Evolutionary conservation across 2,888 invertebrate genomes (phyloP), one percentile per base, ranked within the genome.

Genomic region (Mycalesis mineus): DNA sequence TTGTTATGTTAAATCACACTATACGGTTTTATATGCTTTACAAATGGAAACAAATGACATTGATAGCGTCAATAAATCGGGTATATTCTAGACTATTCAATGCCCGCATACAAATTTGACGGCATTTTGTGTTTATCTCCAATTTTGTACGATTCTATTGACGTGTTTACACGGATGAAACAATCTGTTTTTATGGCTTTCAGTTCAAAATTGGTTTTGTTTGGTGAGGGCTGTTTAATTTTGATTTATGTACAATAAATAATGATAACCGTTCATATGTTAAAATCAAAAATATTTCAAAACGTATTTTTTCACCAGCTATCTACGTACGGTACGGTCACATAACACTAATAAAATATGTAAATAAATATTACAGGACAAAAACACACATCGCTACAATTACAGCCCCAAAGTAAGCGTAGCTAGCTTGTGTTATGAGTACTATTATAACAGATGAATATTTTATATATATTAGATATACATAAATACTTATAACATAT

Each of bases 1-100:
- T 66, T 76, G 77, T 76, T 77, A 67, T 77, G 73, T 61, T 60
- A 64, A 63, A 64, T 59, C 63, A 61, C 67, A 69, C 61, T 68
- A 67, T 61, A 68, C 61, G 22, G 55, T 52, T 56, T 70, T 72
- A 70, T 66, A 58, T 58, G 60, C 56, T 65, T 62, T 55, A 62
- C 62, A 55, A 49, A 54, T 68, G 49, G 70, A 69, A 70, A 68
- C 57, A 59, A 63, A 63, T 63, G 54, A 54, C 51, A 47, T 63
- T 49, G 51, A 62, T 57, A 55, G 60, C 45, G 13, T 49, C 61
- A 48, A 58, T 61, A 55, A 61, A 61, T 61, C 48, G 48, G 29
- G 33, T 15, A 49, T 55, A 49, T 44, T 55, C 48, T 61, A 61
- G 51, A 39, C 55, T 52, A 49, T 49, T 60, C 48, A 53, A 52